Conservation (phyloP, 2,113 vertebrate species). For the Macrotus californicus region DNA sequence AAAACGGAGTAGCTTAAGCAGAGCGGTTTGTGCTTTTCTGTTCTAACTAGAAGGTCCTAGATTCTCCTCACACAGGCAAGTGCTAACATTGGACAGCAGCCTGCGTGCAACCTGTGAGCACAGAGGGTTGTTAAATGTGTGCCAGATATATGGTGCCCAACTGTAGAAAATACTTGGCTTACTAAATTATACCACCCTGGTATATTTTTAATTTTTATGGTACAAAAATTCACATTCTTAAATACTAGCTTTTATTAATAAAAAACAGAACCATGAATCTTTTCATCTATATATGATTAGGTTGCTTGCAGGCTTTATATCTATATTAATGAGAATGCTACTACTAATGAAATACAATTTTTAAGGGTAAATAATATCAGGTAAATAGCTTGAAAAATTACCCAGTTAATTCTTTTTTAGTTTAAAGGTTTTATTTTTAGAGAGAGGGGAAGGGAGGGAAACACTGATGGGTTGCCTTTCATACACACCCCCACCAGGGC, state of each 20-base stretch:
- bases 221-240: neutral
- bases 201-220: neutral
- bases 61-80: neutral
- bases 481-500: too few species aligned
- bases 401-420: neutral
- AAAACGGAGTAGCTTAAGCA: neutral
- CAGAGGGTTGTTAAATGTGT: neutral
- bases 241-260: neutral
- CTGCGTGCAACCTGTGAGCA: neutral
- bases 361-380: neutral
- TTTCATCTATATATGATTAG: neutral
- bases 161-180: neutral
- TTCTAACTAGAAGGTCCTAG: neutral
- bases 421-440: neutral
- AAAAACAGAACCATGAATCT: neutral
- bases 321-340: neutral
- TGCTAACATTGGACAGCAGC: neutral
- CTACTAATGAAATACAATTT: neutral
- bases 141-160: neutral
- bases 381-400: neutral
- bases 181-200: neutral
- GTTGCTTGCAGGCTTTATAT: neutral
- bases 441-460: too few species aligned
- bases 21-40: neutral
- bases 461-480: too few species aligned